Conservation (phyloP, 1,140 invertebrate genomes). For the Oncopodura yosiiana region DNA sequence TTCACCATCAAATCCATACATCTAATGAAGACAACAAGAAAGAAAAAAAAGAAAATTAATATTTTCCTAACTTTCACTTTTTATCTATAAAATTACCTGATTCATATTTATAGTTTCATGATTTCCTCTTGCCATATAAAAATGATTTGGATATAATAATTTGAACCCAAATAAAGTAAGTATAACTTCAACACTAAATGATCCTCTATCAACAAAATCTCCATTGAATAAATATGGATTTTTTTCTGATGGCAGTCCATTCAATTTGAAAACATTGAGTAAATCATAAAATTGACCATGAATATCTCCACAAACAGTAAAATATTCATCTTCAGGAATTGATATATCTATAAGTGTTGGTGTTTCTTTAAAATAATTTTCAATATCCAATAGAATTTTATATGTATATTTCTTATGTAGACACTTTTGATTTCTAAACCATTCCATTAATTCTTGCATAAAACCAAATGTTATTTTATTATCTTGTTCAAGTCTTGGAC, state of each 20-base stretch:
- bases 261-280: conserved; percentile 94
- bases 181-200: conserved; percentile 98
- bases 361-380: conserved; percentile 69
- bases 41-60: too few relatives aligned
- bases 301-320: conserved; percentile 99
- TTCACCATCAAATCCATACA: conserved; percentile 97
- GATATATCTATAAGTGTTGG: conserved; percentile 82
- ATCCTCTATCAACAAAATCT: conserved; percentile 98
- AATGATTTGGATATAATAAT: conserved; percentile 90
- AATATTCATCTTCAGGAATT: conserved; percentile 79
- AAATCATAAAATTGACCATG: conserved; percentile 99
- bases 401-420: conserved; percentile 96
- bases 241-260: conserved; percentile 83
- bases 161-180: conserved; percentile 96
- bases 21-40: too few relatives aligned
- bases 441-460: conserved; percentile 75
- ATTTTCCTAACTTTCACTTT: too few relatives aligned
- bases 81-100: too few relatives aligned
- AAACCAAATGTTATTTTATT: conserved; percentile 70
- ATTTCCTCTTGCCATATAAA: conserved; percentile 96
- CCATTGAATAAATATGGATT: conserved; percentile 99
- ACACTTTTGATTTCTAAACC: conserved; percentile 84
- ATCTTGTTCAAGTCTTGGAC: conserved; percentile 79
- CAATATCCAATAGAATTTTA: conserved; percentile 88
- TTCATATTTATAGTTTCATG: conserved; percentile 98